Conservation (phyloP, 2,113 vertebrate species). For the Shinisaurus crocodilurus region DNA sequence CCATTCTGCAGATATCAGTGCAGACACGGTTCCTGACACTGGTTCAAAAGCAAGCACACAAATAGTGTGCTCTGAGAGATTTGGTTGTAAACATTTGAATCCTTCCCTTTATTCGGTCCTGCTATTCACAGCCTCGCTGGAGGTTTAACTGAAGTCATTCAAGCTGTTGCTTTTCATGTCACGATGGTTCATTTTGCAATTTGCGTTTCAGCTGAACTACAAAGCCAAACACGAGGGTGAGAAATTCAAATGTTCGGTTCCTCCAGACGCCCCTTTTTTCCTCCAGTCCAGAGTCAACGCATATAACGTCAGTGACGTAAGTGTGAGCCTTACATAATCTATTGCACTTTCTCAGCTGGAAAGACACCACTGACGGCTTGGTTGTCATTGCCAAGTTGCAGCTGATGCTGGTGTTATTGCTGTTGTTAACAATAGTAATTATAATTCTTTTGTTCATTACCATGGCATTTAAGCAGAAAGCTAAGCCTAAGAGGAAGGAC, state of each 20-base stretch:
- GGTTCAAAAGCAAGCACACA: not conserved
- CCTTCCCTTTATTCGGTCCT: not conserved
- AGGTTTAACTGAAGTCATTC: not conserved
- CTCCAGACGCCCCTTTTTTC: slow-evolving; percentile 88
- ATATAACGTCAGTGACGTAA: slow-evolving; percentile 91
- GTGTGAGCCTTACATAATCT: slow-evolving; percentile 49
- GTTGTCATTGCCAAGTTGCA: not conserved
- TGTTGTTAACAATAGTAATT: not conserved
- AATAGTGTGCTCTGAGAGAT: not conserved
- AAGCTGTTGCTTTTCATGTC: not conserved
- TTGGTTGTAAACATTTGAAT: not conserved
- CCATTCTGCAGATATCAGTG: too few relatives aligned
- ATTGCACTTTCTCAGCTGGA: too few relatives aligned
- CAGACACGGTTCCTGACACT: not conserved
- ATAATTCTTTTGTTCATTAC: not conserved
- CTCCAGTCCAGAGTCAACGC: slow-evolving; percentile 91
- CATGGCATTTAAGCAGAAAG: not conserved
- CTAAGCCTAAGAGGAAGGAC: not conserved
- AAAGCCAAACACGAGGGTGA: slow-evolving; percentile 86
- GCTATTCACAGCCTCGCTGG: not conserved
- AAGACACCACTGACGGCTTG: too few relatives aligned
- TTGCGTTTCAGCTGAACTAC: slow-evolving; percentile 87
- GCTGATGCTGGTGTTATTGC: not conserved
- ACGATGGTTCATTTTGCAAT: not conserved
- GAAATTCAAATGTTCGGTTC: slow-evolving; percentile 84